Conservation (phyloP, 2,888 invertebrate species). For the Caenorhabditis panamensis region DNA sequence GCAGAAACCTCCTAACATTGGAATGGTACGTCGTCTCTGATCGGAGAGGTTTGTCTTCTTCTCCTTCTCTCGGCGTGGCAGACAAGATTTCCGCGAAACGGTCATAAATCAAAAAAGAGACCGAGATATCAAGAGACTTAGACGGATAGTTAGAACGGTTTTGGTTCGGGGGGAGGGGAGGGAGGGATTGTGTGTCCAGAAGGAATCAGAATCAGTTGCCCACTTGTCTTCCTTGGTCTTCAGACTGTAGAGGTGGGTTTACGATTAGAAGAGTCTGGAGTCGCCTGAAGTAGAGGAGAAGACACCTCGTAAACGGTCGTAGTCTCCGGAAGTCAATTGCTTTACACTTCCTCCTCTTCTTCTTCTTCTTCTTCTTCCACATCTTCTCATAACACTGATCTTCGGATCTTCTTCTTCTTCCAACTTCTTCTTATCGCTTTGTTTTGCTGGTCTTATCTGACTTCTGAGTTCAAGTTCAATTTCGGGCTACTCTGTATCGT, state of each 20-base stretch:
- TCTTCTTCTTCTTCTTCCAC: not conserved
- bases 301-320: slow-evolving; percentile 7
- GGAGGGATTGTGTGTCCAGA: not conserved
- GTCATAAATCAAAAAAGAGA: slow-evolving; percentile 48
- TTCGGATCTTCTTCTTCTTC: not conserved
- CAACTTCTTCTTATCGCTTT: not conserved
- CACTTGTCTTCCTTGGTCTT: too few species aligned
- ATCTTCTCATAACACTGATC: not conserved
- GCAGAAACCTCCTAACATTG: not conserved
- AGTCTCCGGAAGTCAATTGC: slow-evolving; percentile 5
- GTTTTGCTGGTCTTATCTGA: not conserved
- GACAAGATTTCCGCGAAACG: slow-evolving; percentile 44
- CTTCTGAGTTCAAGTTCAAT: not conserved
- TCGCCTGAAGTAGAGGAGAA: not conserved
- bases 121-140: slow-evolving; percentile 24
- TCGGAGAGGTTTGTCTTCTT: slow-evolving; percentile 3
- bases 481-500: slow-evolving; percentile 4
- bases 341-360: not conserved
- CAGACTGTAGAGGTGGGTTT: slow-evolving; percentile 13
- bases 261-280: slow-evolving; percentile 5
- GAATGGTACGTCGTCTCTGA: slow-evolving; percentile 14
- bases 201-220: slow-evolving; percentile 8
- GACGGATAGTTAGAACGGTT: slow-evolving; percentile 40
- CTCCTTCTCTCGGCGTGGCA: slow-evolving; percentile 22
- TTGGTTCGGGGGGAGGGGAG: slow-evolving; percentile 20